phyloP scores from a whole-genome alignment of 2,888 invertebrate species.

The Oasisia sp. region DNA sequence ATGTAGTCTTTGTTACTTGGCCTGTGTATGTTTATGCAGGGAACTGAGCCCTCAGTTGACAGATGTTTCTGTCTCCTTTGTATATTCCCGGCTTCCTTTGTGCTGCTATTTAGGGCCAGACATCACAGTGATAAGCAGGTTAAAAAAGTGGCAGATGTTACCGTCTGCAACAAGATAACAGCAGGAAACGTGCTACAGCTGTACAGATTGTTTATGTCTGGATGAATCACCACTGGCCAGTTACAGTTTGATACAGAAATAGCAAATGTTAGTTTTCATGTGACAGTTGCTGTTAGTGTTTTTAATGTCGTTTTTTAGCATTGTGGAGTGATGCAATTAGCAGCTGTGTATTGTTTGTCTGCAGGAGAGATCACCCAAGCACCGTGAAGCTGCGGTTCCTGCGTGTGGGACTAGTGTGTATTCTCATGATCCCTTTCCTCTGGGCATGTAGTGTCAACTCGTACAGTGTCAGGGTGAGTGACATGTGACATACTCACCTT shows the following conservation, averaged over 20 bases:
- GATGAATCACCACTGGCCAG: neutral
- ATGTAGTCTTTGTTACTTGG: neutral
- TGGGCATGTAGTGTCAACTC: constrained; percentile 71
- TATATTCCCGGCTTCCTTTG: neutral
- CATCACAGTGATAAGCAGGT: neutral
- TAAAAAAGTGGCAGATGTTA: constrained; percentile 8
- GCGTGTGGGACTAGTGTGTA: constrained; percentile 84
- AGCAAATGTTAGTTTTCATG: neutral
- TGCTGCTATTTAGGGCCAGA: neutral
- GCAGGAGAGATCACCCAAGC: constrained; percentile 80
- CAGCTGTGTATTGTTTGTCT: constrained; percentile 26
- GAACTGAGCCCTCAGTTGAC: neutral
- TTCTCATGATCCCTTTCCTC: constrained; percentile 82
- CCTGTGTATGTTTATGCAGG: neutral
- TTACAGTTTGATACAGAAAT: neutral
- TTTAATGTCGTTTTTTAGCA: neutral
- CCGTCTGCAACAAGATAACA: neutral
- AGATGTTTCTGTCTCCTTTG: neutral
- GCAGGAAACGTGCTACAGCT: neutral
- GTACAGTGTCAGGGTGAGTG: constrained; percentile 42
- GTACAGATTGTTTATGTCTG: neutral
- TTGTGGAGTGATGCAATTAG: neutral
- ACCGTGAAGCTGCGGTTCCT: constrained; percentile 88
- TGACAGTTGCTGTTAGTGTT: neutral
- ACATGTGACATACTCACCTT: neutral